A percentile compares a stretch with the other conserved stretches of the same genome.
Conservation (phyloP, 2,888 invertebrate species). For the Clitarchus hookeri region DNA sequence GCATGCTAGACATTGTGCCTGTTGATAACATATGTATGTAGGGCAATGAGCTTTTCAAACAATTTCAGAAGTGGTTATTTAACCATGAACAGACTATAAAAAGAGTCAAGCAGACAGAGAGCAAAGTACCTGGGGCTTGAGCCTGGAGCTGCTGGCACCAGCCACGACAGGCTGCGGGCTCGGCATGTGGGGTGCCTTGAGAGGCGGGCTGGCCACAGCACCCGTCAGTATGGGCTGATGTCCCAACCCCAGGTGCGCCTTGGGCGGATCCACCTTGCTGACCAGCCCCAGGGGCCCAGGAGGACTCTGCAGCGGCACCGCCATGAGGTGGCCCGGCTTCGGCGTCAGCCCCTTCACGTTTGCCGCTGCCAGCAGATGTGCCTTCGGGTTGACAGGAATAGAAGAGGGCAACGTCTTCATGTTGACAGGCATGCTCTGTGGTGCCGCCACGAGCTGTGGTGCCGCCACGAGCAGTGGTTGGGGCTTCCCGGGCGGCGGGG, state of each 20-base stretch:
- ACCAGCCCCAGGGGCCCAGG: conserved; percentile 40
- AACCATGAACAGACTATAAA: too few species aligned
- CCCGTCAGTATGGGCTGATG: conserved; percentile 45
- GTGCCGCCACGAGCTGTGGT: background rate
- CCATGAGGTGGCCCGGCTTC: conserved; percentile 26
- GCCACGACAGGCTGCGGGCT: conserved; percentile 57
- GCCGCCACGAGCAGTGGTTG: background rate
- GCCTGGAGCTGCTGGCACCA: conserved; percentile 52
- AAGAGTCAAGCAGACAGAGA: background rate
- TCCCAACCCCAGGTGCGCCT: conserved; percentile 43
- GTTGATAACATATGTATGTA: too few species aligned
- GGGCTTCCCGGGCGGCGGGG: background rate
- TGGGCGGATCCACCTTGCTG: conserved; percentile 45
- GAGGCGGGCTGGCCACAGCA: conserved; percentile 62
- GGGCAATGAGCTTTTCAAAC: too few species aligned
- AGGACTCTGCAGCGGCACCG: conserved; percentile 40
- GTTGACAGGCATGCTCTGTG: conserved; percentile 30
- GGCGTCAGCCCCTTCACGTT: background rate
- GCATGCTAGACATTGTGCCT: too few species aligned
- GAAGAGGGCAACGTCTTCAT: conserved; percentile 43
- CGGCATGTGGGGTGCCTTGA: conserved; percentile 55
- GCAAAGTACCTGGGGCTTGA: conserved; percentile 36
- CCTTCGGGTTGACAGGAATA: conserved; percentile 53
- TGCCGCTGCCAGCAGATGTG: conserved; percentile 53
- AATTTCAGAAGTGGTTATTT: too few species aligned